Conservation (phyloP, 2,113 vertebrate species). For the Arenaria interpres region DNA sequence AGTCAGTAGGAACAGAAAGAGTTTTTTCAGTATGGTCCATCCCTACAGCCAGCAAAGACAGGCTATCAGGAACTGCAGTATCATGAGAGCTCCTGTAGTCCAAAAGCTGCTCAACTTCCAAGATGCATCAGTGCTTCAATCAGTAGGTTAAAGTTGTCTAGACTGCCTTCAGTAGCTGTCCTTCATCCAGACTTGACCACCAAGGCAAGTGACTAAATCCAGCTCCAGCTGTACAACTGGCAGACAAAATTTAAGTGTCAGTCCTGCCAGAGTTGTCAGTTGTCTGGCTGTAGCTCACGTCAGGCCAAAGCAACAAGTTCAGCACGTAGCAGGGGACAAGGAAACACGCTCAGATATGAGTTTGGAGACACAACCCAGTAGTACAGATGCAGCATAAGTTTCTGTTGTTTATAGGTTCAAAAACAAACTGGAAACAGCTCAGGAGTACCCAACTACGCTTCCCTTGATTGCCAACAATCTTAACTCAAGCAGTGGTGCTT, state of each 20-base stretch:
- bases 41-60: neutral
- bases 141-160: neutral
- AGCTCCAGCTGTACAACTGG: neutral
- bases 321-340: neutral
- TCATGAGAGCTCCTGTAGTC: neutral
- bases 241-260: neutral
- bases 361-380: neutral
- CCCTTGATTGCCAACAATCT: neutral
- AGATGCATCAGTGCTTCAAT: neutral
- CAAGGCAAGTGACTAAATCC: neutral
- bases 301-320: neutral
- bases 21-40: neutral
- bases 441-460: neutral
- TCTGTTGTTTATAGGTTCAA: neutral
- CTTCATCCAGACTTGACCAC: neutral
- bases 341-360: neutral
- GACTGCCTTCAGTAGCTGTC: neutral
- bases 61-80: neutral
- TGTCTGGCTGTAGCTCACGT: neutral
- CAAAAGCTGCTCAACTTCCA: neutral
- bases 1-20: neutral
- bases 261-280: neutral
- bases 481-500: neutral
- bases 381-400: neutral
- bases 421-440: neutral